Evolutionary conservation across 1,140 invertebrate genomes (phyloP).

Genomic region (Gryllus bimaculatus): DNA sequence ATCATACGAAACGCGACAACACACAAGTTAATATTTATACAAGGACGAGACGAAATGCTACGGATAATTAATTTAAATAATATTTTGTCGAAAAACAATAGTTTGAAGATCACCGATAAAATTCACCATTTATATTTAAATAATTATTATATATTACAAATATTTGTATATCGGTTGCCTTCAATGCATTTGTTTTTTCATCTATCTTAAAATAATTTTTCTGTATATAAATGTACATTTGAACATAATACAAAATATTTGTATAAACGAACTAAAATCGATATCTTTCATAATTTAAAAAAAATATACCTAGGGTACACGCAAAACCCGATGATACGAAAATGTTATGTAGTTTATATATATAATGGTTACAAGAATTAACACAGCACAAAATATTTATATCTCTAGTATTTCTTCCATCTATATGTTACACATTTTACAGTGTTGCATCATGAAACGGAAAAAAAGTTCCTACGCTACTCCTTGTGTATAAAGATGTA

Average conservation of each 20-base stretch:
- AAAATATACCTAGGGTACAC: slow-evolving; percentile 4
- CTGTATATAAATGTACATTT: slow-evolving; percentile 10
- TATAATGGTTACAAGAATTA: slow-evolving; percentile 13
- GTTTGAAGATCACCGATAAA: slow-evolving; percentile 12
- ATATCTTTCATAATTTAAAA: slow-evolving; percentile 2
- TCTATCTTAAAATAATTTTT: slow-evolving; percentile 6
- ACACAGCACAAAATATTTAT: slow-evolving; percentile 16
- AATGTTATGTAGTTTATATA: slow-evolving; percentile 1
- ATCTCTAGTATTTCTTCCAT: slow-evolving; percentile 9
- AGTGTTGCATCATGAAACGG: slow-evolving; percentile 6
- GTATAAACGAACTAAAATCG: slow-evolving; percentile 5
- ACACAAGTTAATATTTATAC: slow-evolving; percentile 12
- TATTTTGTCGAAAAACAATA: slow-evolving; percentile 5
- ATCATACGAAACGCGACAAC: slow-evolving; percentile 1
- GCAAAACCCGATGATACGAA: background rate
- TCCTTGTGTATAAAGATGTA: slow-evolving; percentile 5
- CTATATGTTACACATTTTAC: slow-evolving; percentile 15
- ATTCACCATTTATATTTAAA: slow-evolving; percentile 15
- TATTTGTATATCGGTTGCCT: slow-evolving; percentile 12
- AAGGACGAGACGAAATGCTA: slow-evolving; percentile 10
- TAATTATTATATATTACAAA: slow-evolving; percentile 15
- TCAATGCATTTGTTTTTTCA: slow-evolving; percentile 13
- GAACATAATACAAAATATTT: slow-evolving; percentile 2
- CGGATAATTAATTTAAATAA: slow-evolving; percentile 6
- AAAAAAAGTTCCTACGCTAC: background rate